Evolutionary conservation across 2,888 invertebrate genomes (phyloP).

Genomic region (Helicoverpa assulta): DNA sequence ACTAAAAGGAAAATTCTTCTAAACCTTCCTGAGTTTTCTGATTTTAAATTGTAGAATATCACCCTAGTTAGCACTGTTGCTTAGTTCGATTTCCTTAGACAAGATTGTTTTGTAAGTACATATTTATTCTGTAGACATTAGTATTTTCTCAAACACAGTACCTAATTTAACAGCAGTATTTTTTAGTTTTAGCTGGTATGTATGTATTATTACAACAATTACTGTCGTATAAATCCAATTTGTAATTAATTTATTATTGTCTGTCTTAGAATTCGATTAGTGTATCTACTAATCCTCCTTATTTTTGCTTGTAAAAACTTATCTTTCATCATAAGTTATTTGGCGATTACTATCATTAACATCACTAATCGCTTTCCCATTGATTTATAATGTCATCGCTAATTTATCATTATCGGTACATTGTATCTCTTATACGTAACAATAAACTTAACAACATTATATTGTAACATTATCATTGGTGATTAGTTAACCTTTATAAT

Average conservation of each 20-base stretch:
- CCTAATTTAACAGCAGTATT: too few species aligned
- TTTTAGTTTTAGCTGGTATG: too few species aligned
- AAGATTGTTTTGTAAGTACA: background rate
- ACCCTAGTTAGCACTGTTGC: conserved; percentile 17
- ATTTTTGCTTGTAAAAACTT: conserved; percentile 34
- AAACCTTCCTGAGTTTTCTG: conserved; percentile 16
- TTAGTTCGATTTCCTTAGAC: background rate
- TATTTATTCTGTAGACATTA: background rate
- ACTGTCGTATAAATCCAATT: too few species aligned
- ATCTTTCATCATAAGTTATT: conserved; percentile 39
- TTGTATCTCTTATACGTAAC: conserved; percentile 27
- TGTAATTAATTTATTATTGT: background rate
- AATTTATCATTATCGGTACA: conserved; percentile 16
- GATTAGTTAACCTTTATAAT: background rate
- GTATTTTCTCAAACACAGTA: background rate
- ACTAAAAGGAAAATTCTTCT: background rate
- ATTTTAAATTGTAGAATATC: conserved; percentile 1
- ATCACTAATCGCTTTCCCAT: conserved; percentile 35
- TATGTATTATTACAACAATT: too few species aligned
- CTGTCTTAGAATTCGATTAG: background rate
- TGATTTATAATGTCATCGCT: conserved; percentile 15
- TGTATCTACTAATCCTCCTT: conserved; percentile 21
- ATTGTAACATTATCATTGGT: background rate
- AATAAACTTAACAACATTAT: background rate
- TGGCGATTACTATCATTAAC: conserved; percentile 37